Evolutionary conservation across 2,113 vertebrate species (phyloP).

Genomic region (Gracilinanus agilis): DNA sequence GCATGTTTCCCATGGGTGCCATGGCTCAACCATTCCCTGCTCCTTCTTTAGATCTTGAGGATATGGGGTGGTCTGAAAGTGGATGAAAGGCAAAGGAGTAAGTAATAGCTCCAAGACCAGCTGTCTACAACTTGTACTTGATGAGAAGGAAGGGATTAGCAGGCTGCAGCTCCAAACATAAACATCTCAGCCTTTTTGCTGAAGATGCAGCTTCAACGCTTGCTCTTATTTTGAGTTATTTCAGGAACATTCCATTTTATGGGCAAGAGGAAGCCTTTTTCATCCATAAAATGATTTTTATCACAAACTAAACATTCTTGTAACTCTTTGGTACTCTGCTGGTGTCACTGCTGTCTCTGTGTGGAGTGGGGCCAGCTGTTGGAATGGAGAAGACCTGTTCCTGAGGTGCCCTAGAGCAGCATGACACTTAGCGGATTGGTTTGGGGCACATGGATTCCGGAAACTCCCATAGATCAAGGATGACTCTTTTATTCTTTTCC

Average conservation of each 20-base stretch:
- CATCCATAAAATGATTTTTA: slow-evolving; percentile 74
- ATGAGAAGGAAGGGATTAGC: background rate
- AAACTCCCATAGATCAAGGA: background rate
- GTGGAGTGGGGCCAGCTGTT: slow-evolving; percentile 71
- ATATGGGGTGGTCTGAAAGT: background rate
- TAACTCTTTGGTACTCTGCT: slow-evolving; percentile 74
- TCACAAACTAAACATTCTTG: slow-evolving; percentile 76
- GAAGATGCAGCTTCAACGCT: slow-evolving; percentile 53
- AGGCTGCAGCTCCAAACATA: background rate
- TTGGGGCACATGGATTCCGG: slow-evolving; percentile 12
- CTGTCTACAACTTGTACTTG: background rate
- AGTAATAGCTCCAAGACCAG: background rate
- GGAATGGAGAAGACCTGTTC: slow-evolving; percentile 38
- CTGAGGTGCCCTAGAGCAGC: slow-evolving; percentile 1
- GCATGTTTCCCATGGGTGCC: background rate
- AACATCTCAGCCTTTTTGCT: slow-evolving; percentile 23
- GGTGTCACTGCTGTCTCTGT: slow-evolving; percentile 63
- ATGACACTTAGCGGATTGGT: background rate
- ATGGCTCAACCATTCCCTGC: background rate
- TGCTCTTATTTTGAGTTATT: slow-evolving; percentile 67
- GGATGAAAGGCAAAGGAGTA: background rate
- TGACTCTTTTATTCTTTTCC: background rate
- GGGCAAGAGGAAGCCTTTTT: slow-evolving; percentile 72
- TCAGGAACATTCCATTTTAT: slow-evolving; percentile 73
- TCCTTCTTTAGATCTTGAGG: background rate